Conservation (phyloP, 2,888 invertebrate species). For the Metellina segmentata region DNA sequence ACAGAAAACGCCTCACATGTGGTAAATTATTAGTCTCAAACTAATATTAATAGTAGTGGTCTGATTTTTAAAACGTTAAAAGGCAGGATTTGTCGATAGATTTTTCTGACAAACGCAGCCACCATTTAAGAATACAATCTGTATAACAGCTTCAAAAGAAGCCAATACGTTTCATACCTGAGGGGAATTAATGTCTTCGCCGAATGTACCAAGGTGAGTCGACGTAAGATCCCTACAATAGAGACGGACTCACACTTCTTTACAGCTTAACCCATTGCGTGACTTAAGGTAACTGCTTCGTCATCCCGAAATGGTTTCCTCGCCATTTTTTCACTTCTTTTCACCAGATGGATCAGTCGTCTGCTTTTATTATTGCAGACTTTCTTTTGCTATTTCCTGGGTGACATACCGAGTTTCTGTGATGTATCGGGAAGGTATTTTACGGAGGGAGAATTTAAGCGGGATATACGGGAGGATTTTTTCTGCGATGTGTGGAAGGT, state of each 20-base stretch:
- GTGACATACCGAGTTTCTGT: conserved; percentile 11
- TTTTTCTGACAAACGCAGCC: too few relatives aligned
- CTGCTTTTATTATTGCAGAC: not conserved
- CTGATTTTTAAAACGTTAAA: not conserved
- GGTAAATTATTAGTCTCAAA: too few relatives aligned
- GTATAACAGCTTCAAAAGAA: not conserved
- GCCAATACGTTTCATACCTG: not conserved
- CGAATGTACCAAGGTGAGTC: not conserved
- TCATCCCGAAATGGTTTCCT: conserved; percentile 36
- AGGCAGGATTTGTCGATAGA: not conserved
- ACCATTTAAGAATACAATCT: too few relatives aligned
- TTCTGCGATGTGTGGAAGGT: conserved; percentile 36
- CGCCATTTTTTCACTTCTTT: not conserved
- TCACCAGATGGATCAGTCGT: not conserved
- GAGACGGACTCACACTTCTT: conserved; percentile 13
- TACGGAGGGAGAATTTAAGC: conserved; percentile 26
- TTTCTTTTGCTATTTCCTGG: conserved; percentile 4
- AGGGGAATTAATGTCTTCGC: not conserved
- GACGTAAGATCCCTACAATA: not conserved
- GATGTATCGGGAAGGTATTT: conserved; percentile 27
- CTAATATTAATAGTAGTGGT: too few relatives aligned
- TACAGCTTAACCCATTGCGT: conserved; percentile 9
- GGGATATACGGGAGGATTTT: conserved; percentile 12
- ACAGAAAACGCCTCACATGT: too few relatives aligned
- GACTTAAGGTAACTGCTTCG: conserved; percentile 19